These are phyloP conservation scores for Enteromius treurensis DNA, from an alignment of 2,797 vertebrate species.

Conservation along the genomic window DNA sequence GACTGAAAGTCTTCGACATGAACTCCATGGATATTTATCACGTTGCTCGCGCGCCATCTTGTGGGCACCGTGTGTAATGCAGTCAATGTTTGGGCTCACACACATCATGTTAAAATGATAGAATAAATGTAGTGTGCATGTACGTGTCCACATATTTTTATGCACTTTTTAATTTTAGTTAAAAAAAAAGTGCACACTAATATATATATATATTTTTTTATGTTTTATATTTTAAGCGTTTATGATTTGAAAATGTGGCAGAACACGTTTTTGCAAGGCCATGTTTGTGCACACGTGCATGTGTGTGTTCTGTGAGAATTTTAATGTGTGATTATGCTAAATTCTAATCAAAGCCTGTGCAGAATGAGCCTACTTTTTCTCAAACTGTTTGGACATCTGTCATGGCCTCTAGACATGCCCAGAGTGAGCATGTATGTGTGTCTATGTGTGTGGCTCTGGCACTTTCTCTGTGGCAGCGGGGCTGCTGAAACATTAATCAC, in stretches of 20 bases:
- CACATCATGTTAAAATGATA: not conserved
- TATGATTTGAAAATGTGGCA: not conserved
- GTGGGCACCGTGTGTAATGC: constrained; percentile 24
- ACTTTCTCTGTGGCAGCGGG: constrained; percentile 56
- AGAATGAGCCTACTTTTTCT: constrained; percentile 72
- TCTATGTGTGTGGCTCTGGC: constrained; percentile 52
- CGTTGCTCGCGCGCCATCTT: constrained; percentile 51
- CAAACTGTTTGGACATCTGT: constrained; percentile 84
- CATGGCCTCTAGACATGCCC: constrained; percentile 78
- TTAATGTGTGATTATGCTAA: constrained; percentile 35
- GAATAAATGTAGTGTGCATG: not conserved
- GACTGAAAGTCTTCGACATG: not conserved
- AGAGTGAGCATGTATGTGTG: constrained; percentile 41
- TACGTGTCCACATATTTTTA: too few relatives aligned
- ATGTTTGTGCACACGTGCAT: not conserved
- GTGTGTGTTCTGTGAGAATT: constrained; percentile 15
- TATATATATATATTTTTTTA: not conserved
- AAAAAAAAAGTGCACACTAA: not conserved
- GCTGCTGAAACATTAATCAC: constrained; percentile 60
- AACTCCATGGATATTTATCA: constrained; percentile 1
- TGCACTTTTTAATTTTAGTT: not conserved
- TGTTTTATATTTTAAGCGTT: not conserved
- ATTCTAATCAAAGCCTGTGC: constrained; percentile 51
- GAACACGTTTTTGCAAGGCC: not conserved
- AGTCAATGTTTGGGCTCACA: not conserved